Evolutionary conservation across 2,797 vertebrate genomes (phyloP).

Genomic region (Microtus obscurus): DNA sequence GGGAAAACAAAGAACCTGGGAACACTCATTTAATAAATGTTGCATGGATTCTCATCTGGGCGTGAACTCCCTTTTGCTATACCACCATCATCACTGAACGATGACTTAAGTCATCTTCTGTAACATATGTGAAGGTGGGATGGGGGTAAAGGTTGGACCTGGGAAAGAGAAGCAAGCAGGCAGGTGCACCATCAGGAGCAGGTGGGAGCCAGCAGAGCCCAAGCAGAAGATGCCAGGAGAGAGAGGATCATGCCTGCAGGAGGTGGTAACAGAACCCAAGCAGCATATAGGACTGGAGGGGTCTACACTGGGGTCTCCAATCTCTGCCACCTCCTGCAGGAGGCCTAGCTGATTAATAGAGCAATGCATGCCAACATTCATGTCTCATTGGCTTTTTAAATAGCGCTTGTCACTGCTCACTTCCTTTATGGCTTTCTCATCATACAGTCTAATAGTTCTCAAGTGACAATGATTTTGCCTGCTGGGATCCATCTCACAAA

Average conservation of each 20-base stretch:
- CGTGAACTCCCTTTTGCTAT: not conserved
- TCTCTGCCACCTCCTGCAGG: not conserved
- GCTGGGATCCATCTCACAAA: not conserved
- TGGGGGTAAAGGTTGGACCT: not conserved
- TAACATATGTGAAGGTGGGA: not conserved
- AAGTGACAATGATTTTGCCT: not conserved
- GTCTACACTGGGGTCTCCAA: not conserved
- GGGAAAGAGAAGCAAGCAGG: not conserved
- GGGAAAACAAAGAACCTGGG: not conserved
- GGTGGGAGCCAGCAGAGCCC: not conserved
- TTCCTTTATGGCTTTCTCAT: not conserved
- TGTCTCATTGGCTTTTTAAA: not conserved
- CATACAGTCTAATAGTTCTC: not conserved
- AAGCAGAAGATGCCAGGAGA: not conserved
- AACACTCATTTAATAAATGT: not conserved
- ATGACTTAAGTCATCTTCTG: not conserved
- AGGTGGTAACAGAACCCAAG: not conserved
- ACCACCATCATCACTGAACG: not conserved
- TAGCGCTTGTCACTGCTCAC: not conserved
- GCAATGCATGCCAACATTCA: not conserved
- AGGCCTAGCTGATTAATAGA: not conserved
- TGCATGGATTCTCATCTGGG: not conserved
- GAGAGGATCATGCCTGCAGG: not conserved
- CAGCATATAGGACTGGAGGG: not conserved
- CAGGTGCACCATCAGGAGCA: not conserved